These are phyloP conservation scores for Pangasianodon gigas DNA, from an alignment of 2,113 vertebrate genomes.

Conservation along the genomic window DNA sequence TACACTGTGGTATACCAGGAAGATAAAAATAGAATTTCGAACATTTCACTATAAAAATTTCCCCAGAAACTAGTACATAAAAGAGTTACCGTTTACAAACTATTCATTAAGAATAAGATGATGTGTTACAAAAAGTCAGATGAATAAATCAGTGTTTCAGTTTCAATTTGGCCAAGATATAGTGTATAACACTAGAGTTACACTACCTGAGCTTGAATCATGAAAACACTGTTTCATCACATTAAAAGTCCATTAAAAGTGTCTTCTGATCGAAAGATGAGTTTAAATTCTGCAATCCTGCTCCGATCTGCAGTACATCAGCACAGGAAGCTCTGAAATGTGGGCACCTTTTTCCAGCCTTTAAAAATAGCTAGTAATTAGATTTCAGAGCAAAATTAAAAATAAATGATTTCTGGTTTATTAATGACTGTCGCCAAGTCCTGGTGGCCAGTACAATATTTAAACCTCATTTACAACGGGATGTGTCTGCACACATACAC, in stretches of 20 bases:
- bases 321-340: slow-evolving; percentile 55
- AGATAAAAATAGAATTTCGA: not conserved
- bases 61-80: not conserved
- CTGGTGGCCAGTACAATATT: slow-evolving; percentile 65
- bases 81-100: not conserved
- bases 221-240: not conserved
- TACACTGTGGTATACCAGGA: not conserved
- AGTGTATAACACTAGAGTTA: not conserved
- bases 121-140: not conserved
- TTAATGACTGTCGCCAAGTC: slow-evolving; percentile 69
- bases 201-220: not conserved
- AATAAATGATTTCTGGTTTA: slow-evolving; percentile 84
- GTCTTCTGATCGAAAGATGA: slow-evolving; percentile 9
- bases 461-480: slow-evolving; percentile 59
- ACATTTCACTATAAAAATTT: not conserved
- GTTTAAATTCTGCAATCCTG: not conserved
- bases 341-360: slow-evolving; percentile 60
- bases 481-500: not conserved
- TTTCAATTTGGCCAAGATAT: not conserved
- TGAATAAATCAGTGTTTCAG: not conserved
- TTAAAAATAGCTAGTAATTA: slow-evolving; percentile 83
- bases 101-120: not conserved
- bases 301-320: slow-evolving; percentile 15
- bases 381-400: slow-evolving; percentile 80
- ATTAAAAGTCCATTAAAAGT: not conserved